A percentile compares a stretch with the other conserved stretches of the same genome.
These are phyloP conservation scores for Alloplasta piceator DNA, from an alignment of 2,888 invertebrate genomes.

Conservation along the genomic window DNA sequence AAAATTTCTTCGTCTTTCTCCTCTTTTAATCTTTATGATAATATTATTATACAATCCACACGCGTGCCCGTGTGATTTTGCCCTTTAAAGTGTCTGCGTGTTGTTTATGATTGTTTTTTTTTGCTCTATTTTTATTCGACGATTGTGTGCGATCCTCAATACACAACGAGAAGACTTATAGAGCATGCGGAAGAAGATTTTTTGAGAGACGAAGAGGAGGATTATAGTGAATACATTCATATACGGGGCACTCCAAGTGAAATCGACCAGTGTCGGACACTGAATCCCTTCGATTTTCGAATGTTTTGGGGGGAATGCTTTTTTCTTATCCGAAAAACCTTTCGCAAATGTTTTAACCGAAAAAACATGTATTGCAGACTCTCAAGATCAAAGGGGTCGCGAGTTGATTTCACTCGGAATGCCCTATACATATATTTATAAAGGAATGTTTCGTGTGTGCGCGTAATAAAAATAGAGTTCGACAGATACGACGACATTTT, in stretches of 20 bases:
- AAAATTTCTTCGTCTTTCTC: conserved; percentile 41
- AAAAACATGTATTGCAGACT: too few relatives aligned
- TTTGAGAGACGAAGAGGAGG: conserved; percentile 29
- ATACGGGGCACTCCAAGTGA: too few relatives aligned
- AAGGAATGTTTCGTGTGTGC: conserved; percentile 15
- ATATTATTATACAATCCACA: conserved; percentile 50
- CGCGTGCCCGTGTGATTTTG: conserved; percentile 58
- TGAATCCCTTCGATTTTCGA: too few relatives aligned
- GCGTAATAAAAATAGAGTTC: conserved; percentile 32
- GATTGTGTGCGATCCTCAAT: conserved; percentile 17
- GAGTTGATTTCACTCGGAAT: not conserved
- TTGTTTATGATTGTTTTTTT: conserved; percentile 21
- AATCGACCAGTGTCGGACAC: too few relatives aligned
- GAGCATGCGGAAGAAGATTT: conserved; percentile 41
- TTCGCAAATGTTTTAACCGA: too few relatives aligned
- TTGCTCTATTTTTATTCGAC: not conserved
- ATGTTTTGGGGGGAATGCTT: too few relatives aligned
- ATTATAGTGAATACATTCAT: not conserved
- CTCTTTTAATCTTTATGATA: not conserved
- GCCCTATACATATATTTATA: conserved; percentile 6
- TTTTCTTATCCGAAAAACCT: too few relatives aligned
- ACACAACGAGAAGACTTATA: conserved; percentile 13
- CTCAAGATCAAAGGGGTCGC: too few relatives aligned
- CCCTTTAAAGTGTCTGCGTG: conserved; percentile 33
- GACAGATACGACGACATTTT: conserved; percentile 37